Conservation (phyloP, 1,140 invertebrate species). For the Carposina sasakii region DNA sequence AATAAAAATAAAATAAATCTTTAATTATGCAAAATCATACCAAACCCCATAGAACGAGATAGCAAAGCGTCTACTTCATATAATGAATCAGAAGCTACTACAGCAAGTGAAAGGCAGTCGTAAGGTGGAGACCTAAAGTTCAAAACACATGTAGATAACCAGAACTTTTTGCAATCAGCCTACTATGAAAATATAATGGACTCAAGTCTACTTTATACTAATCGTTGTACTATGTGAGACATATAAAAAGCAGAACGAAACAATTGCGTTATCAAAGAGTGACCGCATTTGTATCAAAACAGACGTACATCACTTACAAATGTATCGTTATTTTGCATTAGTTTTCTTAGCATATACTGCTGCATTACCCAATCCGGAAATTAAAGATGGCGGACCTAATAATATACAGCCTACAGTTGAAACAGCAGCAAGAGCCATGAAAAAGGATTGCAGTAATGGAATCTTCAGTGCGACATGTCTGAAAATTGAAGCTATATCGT, state of each 20-base stretch:
- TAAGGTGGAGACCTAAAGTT: conserved; percentile 14
- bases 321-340: conserved; percentile 41
- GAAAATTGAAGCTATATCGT: conserved; percentile 85
- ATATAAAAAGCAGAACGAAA: conserved; percentile 57
- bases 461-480: conserved; percentile 83
- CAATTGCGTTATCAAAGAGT: conserved; percentile 55
- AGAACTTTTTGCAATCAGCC: conserved; percentile 48
- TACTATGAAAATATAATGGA: conserved; percentile 70
- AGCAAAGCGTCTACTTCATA: no score
- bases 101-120: conserved; percentile 21
- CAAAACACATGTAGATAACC: conserved; percentile 1
- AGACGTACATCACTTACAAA: conserved; percentile 37
- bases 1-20: no score
- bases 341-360: conserved; percentile 23
- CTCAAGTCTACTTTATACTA: conserved; percentile 46
- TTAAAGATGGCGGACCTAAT: conserved; percentile 23
- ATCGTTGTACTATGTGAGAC: conserved; percentile 56
- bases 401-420: conserved; percentile 35
- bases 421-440: conserved; percentile 39
- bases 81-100: conserved; percentile 46
- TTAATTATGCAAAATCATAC: no score
- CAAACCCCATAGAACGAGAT: no score
- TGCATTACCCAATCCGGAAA: conserved; percentile 48
- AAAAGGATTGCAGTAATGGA: conserved; percentile 77
- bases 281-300: conserved; percentile 40